These are phyloP conservation scores for Pristionchus exspectatus DNA, from an alignment of 2,888 invertebrate species.

Conservation along the genomic window DNA sequence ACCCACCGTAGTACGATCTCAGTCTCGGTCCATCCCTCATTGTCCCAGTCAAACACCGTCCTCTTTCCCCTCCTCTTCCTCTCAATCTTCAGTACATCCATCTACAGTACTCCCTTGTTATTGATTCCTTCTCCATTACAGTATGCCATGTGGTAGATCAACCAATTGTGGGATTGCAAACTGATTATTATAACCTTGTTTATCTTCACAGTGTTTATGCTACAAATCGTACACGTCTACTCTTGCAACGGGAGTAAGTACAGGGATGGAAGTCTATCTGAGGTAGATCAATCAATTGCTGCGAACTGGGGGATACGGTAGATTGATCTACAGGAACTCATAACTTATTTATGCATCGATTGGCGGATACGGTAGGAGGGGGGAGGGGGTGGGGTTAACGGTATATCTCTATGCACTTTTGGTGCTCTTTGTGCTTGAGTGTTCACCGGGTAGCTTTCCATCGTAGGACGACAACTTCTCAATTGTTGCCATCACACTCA, in stretches of 20 bases:
- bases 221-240: slow-evolving; percentile 29
- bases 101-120: slow-evolving; percentile 7
- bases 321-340: neutral
- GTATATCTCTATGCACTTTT: slow-evolving; percentile 1
- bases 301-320: neutral
- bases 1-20: slow-evolving; percentile 1
- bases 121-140: neutral
- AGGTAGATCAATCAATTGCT: slow-evolving; percentile 30
- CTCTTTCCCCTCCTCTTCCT: slow-evolving; percentile 36
- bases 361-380: neutral
- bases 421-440: neutral
- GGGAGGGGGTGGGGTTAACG: neutral
- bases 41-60: slow-evolving; percentile 16
- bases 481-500: slow-evolving; percentile 68
- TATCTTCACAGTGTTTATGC: neutral
- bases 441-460: slow-evolving; percentile 25
- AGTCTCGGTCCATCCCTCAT: slow-evolving; percentile 37
- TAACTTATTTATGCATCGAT: slow-evolving; percentile 13
- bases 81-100: slow-evolving; percentile 50
- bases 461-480: slow-evolving; percentile 59
- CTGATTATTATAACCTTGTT: neutral
- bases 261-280: neutral
- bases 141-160: slow-evolving; percentile 4
- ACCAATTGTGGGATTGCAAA: neutral
- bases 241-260: neutral